These are phyloP conservation scores for Arvicola amphibius DNA, from an alignment of 2,797 vertebrate species.

Conservation along the genomic window DNA sequence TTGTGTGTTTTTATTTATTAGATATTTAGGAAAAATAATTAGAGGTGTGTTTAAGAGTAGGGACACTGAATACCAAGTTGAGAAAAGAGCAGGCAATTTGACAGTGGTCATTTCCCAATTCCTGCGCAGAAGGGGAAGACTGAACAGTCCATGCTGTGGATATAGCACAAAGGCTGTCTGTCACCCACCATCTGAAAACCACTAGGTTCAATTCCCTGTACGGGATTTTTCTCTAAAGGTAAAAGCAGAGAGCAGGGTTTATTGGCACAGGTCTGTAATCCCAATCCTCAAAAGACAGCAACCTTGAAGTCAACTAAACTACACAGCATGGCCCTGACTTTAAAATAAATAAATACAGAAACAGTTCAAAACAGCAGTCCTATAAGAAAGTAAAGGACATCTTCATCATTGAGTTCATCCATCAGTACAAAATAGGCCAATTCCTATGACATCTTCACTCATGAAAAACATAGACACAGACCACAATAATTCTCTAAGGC, in stretches of 20 bases:
- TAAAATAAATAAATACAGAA: background rate
- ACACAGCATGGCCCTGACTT: background rate
- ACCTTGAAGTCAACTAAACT: background rate
- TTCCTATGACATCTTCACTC: background rate
- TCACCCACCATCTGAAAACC: background rate
- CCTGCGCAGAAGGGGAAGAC: background rate
- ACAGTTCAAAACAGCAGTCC: background rate
- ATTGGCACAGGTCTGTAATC: background rate
- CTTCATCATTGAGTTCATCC: background rate
- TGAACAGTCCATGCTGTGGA: background rate
- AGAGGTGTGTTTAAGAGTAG: background rate
- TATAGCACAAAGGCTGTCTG: background rate
- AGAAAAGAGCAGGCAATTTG: background rate
- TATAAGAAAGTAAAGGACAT: background rate
- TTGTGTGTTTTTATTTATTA: constrained; percentile 12
- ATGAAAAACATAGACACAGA: background rate
- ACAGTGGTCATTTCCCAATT: background rate
- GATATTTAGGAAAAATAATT: background rate
- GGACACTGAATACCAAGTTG: background rate
- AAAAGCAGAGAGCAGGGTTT: no score
- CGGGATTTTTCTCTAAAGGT: background rate
- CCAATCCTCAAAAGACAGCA: background rate
- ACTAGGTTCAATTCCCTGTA: no score
- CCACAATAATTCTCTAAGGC: background rate
- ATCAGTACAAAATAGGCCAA: background rate